These are phyloP conservation scores for Xerus inauris DNA, from an alignment of 2,113 vertebrate species.

Conservation along the genomic window DNA sequence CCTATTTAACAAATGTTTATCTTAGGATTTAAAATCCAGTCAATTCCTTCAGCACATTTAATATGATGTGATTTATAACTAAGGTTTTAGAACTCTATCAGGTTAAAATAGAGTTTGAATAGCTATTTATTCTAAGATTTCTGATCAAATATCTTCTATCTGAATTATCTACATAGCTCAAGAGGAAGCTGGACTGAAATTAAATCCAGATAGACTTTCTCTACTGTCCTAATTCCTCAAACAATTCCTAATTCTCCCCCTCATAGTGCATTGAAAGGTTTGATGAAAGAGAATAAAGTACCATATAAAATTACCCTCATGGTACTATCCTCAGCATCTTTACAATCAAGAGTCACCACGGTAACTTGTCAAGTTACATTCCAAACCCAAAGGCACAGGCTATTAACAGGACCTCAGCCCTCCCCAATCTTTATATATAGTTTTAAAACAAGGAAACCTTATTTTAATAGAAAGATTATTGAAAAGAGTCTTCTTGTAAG, in stretches of 20 bases:
- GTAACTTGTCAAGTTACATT: constrained; percentile 55
- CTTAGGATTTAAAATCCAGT: constrained; percentile 50
- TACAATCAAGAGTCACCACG: neutral
- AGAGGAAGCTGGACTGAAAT: constrained; percentile 41
- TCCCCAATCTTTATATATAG: constrained; percentile 24
- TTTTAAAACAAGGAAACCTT: constrained; percentile 56
- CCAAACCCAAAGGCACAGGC: neutral
- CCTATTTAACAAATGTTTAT: neutral
- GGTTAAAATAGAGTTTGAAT: constrained; percentile 23
- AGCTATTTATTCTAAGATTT: constrained; percentile 29
- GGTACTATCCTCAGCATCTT: neutral
- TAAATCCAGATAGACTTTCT: constrained; percentile 33
- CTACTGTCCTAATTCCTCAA: constrained; percentile 59
- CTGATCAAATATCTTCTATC: neutral
- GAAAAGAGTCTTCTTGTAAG: constrained; percentile 58
- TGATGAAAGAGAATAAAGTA: neutral
- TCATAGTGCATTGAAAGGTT: neutral
- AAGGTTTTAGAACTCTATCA: neutral
- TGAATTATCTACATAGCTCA: constrained; percentile 42
- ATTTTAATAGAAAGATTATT: constrained; percentile 56
- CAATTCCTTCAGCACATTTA: constrained; percentile 15
- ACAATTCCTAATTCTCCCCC: constrained; percentile 52
- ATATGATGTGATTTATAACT: constrained; percentile 19
- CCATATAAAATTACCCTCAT: constrained; percentile 51
- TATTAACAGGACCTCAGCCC: neutral